Evolutionary conservation across 2,888 invertebrate genomes (phyloP).

Genomic region (Latrodectus hesperus): DNA sequence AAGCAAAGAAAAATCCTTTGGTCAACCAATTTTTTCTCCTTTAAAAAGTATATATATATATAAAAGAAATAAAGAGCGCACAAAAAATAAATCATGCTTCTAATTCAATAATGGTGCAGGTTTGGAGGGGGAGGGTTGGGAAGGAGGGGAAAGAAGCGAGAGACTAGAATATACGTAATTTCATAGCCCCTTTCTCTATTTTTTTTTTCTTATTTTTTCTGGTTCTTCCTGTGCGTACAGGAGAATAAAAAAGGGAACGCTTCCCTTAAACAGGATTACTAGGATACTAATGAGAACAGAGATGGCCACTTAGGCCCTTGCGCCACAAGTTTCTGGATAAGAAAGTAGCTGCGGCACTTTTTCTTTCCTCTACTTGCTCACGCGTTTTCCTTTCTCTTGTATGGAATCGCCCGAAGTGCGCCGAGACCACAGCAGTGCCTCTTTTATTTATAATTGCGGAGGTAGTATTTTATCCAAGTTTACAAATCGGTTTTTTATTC

Average conservation of each 20-base stretch:
- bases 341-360: constrained; percentile 23
- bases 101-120: constrained; percentile 65
- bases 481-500: too few relatives aligned
- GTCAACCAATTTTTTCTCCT: constrained; percentile 37
- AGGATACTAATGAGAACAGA: constrained; percentile 63
- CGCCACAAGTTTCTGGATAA: constrained; percentile 24
- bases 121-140: constrained; percentile 9
- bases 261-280: constrained; percentile 63
- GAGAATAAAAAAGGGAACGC: constrained; percentile 43
- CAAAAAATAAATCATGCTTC: constrained; percentile 37
- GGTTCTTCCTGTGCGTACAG: background rate
- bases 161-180: constrained; percentile 48
- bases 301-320: constrained; percentile 59
- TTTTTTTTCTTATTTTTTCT: background rate
- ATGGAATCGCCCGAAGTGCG: too few relatives aligned
- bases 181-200: constrained; percentile 23
- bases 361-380: background rate
- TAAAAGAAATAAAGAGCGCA: background rate
- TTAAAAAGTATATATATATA: background rate
- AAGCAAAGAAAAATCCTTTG: constrained; percentile 56
- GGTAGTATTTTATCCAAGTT: too few relatives aligned
- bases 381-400: background rate
- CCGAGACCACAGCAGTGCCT: too few relatives aligned
- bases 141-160: background rate
- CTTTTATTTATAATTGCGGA: too few relatives aligned